These are phyloP conservation scores for Drosophila ironensis DNA, from an alignment of 1,140 invertebrate genomes.

Conservation along the genomic window DNA sequence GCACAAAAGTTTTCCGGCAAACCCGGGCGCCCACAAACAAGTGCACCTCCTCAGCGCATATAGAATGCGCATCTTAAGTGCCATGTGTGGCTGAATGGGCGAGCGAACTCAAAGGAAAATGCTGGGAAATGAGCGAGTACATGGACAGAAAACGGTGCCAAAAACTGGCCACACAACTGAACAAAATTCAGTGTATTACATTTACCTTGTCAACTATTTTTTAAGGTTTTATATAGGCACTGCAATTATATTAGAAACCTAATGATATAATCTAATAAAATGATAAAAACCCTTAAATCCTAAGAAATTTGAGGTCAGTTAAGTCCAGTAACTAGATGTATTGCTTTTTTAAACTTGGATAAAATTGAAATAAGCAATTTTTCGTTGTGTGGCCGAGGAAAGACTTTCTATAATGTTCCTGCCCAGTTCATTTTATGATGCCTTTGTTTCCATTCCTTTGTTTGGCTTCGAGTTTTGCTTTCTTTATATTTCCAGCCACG, in stretches of 20 bases:
- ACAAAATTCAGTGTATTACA: neutral
- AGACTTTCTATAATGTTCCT: conserved; percentile 43
- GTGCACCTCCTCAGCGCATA: neutral
- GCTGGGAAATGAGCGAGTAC: neutral
- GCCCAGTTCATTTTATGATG: conserved; percentile 48
- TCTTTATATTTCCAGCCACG: conserved; percentile 1
- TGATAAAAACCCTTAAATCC: too few relatives aligned
- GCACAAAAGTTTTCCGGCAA: conserved; percentile 56
- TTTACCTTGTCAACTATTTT: too few relatives aligned
- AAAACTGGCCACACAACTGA: too few relatives aligned
- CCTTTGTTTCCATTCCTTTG: conserved; percentile 51
- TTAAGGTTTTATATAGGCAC: too few relatives aligned
- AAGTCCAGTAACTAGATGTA: neutral
- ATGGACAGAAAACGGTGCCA: neutral
- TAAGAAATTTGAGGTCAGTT: neutral
- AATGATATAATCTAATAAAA: too few relatives aligned
- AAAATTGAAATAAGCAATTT: neutral
- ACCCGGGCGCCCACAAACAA: conserved; percentile 11
- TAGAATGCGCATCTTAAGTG: conserved; percentile 54
- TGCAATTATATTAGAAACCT: too few relatives aligned
- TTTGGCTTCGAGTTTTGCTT: conserved; percentile 30
- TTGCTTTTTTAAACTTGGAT: neutral
- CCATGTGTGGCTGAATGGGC: conserved; percentile 6
- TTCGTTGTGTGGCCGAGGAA: neutral
- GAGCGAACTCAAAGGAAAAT: neutral